Evolutionary conservation across 2,113 vertebrate species (phyloP).

Genomic region (Alosa alosa): DNA sequence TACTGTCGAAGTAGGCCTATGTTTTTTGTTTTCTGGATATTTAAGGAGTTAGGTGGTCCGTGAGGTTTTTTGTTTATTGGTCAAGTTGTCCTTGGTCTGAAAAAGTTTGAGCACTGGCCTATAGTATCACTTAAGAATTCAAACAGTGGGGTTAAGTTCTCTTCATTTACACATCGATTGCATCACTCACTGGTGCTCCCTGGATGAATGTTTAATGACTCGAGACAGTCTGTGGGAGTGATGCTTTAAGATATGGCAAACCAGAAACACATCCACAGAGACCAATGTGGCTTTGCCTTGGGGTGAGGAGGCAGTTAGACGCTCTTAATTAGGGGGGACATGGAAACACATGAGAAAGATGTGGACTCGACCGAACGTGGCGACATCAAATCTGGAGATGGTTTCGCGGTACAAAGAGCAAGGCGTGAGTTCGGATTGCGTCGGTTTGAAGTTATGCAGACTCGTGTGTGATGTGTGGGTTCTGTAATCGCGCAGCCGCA

Average conservation of each 20-base stretch:
- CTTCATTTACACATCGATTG: neutral
- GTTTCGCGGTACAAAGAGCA: neutral
- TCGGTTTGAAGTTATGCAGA: neutral
- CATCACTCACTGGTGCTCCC: neutral
- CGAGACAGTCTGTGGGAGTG: neutral
- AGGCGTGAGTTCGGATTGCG: neutral
- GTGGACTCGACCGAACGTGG: neutral
- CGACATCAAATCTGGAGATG: neutral
- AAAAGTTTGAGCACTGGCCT: too few relatives aligned
- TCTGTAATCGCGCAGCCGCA: neutral
- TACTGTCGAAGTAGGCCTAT: too few relatives aligned
- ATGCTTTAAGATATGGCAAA: neutral
- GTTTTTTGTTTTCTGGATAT: too few relatives aligned
- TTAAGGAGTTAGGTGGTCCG: too few relatives aligned
- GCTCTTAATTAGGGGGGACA: neutral
- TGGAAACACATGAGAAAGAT: neutral
- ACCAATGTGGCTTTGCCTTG: neutral
- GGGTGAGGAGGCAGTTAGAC: neutral
- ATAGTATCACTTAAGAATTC: too few relatives aligned
- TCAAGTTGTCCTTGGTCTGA: too few relatives aligned
- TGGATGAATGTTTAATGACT: neutral
- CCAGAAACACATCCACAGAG: neutral
- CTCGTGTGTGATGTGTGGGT: neutral
- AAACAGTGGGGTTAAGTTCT: neutral
- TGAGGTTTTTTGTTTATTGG: too few relatives aligned